These are phyloP conservation scores for Noctua janthina DNA, from an alignment of 2,888 invertebrate species.

Conservation along the genomic window DNA sequence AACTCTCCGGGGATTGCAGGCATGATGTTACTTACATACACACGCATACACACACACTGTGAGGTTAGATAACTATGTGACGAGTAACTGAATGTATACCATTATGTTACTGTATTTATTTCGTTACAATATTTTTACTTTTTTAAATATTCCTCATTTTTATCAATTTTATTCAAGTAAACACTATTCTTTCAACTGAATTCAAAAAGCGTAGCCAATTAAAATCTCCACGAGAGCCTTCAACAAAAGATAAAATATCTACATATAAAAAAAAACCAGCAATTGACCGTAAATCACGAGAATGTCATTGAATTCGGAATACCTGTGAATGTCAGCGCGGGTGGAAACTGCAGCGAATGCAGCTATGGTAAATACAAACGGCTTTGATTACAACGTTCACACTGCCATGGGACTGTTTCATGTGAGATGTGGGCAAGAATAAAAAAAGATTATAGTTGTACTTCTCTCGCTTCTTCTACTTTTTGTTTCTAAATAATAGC, in stretches of 20 bases:
- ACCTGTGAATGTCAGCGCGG: constrained; percentile 44
- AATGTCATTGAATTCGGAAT: constrained; percentile 48
- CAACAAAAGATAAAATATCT: constrained; percentile 9
- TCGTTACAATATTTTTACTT: too few species aligned
- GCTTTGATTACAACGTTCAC: constrained; percentile 77
- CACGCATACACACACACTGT: background rate
- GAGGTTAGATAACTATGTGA: background rate
- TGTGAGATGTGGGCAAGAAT: constrained; percentile 47
- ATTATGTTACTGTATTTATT: background rate
- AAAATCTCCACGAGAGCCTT: constrained; percentile 22
- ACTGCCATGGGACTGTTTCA: constrained; percentile 60
- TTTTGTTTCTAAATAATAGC: background rate
- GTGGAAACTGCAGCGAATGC: constrained; percentile 45
- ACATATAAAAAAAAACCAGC: constrained; percentile 30
- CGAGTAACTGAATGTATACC: background rate
- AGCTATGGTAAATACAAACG: constrained; percentile 73
- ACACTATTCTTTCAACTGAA: background rate
- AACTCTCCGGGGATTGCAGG: background rate
- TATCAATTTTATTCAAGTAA: background rate
- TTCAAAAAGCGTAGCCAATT: background rate
- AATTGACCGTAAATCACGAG: constrained; percentile 42
- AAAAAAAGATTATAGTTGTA: background rate
- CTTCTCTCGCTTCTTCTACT: background rate
- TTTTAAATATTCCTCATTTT: background rate
- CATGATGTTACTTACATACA: background rate